Conservation (phyloP, 2,113 vertebrate species). For the Sturnus vulgaris region DNA sequence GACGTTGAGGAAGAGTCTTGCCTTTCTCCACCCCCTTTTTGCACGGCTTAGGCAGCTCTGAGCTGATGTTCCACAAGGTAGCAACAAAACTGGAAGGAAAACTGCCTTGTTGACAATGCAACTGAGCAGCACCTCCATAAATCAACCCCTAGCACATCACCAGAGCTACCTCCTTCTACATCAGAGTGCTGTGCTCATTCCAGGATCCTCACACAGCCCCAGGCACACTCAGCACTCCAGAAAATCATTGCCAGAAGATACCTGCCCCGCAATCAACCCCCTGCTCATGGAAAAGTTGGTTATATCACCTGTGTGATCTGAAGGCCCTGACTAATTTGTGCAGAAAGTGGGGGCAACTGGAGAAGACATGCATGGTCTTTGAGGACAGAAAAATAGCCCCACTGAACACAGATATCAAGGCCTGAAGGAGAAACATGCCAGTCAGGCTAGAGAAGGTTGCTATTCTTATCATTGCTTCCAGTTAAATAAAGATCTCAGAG, state of each 20-base stretch:
- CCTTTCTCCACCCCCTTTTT: not conserved
- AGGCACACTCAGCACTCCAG: not conserved
- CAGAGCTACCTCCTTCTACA: not conserved
- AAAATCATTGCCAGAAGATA: not conserved
- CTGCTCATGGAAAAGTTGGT: not conserved
- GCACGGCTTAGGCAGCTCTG: not conserved
- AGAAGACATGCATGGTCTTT: not conserved
- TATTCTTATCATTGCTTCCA: not conserved
- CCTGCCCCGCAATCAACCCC: not conserved
- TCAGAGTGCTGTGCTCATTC: not conserved
- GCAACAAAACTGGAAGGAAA: not conserved
- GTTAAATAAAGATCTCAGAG: constrained; percentile 3
- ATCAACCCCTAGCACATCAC: not conserved
- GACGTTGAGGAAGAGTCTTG: not conserved
- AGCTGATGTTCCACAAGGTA: not conserved
- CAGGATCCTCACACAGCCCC: not conserved
- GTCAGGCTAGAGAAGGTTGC: not conserved
- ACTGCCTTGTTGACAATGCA: not conserved
- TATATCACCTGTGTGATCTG: not conserved
- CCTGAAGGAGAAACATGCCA: not conserved
- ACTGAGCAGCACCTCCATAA: not conserved
- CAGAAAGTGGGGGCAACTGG: not conserved
- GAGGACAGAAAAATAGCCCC: not conserved
- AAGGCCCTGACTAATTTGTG: not conserved
- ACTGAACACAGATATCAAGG: not conserved